phyloP scores from a whole-genome alignment of 1,140 invertebrate species.

The Phthorimaea operculella region DNA sequence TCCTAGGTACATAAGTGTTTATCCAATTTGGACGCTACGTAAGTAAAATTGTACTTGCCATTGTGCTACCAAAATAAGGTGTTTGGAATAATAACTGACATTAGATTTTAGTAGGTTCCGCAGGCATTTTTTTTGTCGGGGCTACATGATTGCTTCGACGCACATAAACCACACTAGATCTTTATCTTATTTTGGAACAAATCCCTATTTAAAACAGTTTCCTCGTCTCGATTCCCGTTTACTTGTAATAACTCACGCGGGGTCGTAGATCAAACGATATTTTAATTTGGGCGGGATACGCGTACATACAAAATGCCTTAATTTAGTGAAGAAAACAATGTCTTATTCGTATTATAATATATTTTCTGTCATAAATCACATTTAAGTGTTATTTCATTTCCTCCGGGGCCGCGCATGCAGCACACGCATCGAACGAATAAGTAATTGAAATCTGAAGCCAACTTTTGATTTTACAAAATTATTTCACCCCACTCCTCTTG shows the following conservation, averaged over 20 bases:
- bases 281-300: conserved; percentile 20
- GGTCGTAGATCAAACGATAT: conserved; percentile 11
- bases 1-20: not conserved
- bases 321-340: conserved; percentile 58
- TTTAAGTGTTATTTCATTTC: conserved; percentile 67
- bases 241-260: not conserved
- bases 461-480: conserved; percentile 62
- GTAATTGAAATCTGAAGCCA: conserved; percentile 66
- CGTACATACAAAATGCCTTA: conserved; percentile 39
- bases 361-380: conserved; percentile 61
- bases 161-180: too few relatives aligned
- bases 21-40: too few relatives aligned
- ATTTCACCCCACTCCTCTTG: conserved; percentile 49
- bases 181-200: not conserved
- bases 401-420: conserved; percentile 49
- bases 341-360: conserved; percentile 58
- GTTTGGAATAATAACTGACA: too few relatives aligned
- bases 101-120: too few relatives aligned
- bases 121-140: too few relatives aligned
- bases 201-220: not conserved
- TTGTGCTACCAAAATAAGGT: too few relatives aligned
- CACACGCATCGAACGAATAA: conserved; percentile 63
- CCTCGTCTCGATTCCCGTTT: not conserved
- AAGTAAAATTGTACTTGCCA: too few relatives aligned
- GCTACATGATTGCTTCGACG: too few relatives aligned